Evolutionary conservation across 2,797 vertebrate species (phyloP).

Genomic region (Manis crassicaudata): DNA sequence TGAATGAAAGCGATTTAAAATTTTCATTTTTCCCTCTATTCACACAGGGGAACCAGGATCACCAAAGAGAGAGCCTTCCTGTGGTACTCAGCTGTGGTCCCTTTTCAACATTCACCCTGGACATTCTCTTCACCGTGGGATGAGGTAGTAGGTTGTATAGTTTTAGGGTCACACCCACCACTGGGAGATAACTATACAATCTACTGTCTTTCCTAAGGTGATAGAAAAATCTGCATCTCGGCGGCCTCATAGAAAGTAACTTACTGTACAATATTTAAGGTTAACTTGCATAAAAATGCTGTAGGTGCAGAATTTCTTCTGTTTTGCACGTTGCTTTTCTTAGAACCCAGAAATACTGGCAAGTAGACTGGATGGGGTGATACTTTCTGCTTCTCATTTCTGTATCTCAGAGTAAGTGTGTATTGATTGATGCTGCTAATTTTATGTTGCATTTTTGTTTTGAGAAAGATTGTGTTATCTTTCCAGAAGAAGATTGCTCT

Average conservation of each 20-base stretch:
- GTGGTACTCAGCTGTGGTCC: conserved; percentile 1
- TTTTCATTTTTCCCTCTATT: conserved; percentile 2
- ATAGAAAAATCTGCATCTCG: conserved; percentile 80
- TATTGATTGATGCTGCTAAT: conserved; percentile 24
- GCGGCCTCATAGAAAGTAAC: background rate
- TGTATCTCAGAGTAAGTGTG: background rate
- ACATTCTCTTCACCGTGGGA: conserved; percentile 90
- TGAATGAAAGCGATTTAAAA: conserved; percentile 57
- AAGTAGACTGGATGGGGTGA: background rate
- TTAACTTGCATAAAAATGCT: conserved; percentile 26
- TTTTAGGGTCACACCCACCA: conserved; percentile 99
- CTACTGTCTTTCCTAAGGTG: conserved; percentile 99
- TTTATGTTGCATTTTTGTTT: conserved; percentile 37
- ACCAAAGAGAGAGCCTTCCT: conserved; percentile 11
- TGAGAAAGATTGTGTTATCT: conserved; percentile 23
- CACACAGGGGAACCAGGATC: conserved; percentile 60
- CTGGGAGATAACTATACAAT: conserved; percentile 99
- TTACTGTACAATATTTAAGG: conserved; percentile 22
- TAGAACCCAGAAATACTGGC: background rate
- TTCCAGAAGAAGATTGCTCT: conserved; percentile 84
- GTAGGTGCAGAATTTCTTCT: background rate
- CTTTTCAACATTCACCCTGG: conserved; percentile 48
- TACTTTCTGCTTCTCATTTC: background rate
- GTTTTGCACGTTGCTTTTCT: background rate
- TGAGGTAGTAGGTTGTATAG: conserved; percentile 99